Conservation (phyloP, 2,888 invertebrate genomes). For the Perizoma affinitatum region DNA sequence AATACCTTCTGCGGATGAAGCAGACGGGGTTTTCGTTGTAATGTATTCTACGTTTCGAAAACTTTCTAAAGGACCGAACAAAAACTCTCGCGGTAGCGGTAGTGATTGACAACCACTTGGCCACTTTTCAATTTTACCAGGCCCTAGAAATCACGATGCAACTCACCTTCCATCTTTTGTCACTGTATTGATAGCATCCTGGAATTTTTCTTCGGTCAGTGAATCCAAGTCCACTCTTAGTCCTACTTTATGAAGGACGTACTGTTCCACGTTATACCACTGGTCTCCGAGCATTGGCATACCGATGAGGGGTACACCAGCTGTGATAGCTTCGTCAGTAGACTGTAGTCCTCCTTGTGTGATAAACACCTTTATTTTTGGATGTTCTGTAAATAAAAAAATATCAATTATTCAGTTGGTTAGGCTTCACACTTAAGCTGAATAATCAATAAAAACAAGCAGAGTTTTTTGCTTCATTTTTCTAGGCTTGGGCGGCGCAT, state of each 20-base stretch:
- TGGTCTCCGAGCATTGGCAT: slow-evolving; percentile 62
- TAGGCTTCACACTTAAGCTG: too few relatives aligned
- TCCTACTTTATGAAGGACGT: slow-evolving; percentile 49
- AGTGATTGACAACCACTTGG: too few relatives aligned
- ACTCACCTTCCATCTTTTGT: slow-evolving; percentile 22
- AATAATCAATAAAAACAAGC: too few relatives aligned
- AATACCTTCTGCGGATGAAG: too few relatives aligned
- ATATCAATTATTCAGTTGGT: background rate
- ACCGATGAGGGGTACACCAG: slow-evolving; percentile 56
- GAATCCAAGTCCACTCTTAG: slow-evolving; percentile 45
- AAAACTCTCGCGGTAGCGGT: too few relatives aligned
- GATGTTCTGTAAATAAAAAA: slow-evolving; percentile 48
- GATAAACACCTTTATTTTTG: slow-evolving; percentile 65
- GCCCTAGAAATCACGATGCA: too few relatives aligned
- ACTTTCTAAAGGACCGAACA: too few relatives aligned
- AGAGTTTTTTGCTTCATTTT: too few relatives aligned
- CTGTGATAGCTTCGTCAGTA: slow-evolving; percentile 60
- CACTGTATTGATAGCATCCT: slow-evolving; percentile 41
- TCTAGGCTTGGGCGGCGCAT: too few relatives aligned
- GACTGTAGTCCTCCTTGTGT: slow-evolving; percentile 68
- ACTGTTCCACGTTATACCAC: slow-evolving; percentile 53
- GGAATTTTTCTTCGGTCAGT: slow-evolving; percentile 51
- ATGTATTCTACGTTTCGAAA: too few relatives aligned
- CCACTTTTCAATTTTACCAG: too few relatives aligned
- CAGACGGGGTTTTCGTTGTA: too few relatives aligned